phyloP scores from a whole-genome alignment of 2,888 invertebrate species.

The Gymnoscelis rufifasciata region DNA sequence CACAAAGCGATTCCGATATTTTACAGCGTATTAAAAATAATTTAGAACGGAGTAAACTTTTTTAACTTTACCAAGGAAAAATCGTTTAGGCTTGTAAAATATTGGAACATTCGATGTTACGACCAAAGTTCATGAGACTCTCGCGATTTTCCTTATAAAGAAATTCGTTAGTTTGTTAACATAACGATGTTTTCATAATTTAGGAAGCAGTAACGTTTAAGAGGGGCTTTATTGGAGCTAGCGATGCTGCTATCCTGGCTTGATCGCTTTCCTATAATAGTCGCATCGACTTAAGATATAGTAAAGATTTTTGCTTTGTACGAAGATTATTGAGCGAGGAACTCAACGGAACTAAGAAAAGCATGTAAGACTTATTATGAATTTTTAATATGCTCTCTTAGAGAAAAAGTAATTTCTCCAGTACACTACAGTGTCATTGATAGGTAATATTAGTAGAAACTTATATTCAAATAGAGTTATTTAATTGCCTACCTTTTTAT shows the following conservation, averaged over 20 bases:
- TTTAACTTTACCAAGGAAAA: constrained; percentile 33
- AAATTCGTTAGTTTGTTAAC: constrained; percentile 65
- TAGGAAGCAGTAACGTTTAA: constrained; percentile 68
- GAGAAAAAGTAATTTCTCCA: too few species aligned
- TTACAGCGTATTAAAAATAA: constrained; percentile 33
- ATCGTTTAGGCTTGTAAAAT: constrained; percentile 43
- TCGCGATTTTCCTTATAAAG: constrained; percentile 53
- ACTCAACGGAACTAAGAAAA: too few species aligned
- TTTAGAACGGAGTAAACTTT: constrained; percentile 34
- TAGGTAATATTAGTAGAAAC: too few species aligned
- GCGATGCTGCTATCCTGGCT: constrained; percentile 57
- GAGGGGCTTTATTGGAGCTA: constrained; percentile 58
- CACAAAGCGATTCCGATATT: constrained; percentile 27
- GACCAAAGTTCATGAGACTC: constrained; percentile 44
- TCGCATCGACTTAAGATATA: constrained; percentile 43
- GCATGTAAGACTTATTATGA: too few species aligned
- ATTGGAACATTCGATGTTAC: constrained; percentile 53
- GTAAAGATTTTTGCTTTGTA: too few species aligned
- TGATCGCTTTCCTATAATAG: constrained; percentile 54
- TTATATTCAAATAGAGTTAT: too few species aligned
- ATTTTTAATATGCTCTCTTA: too few species aligned
- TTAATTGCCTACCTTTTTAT: too few species aligned
- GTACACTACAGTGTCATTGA: too few species aligned
- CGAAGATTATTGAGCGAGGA: too few species aligned
- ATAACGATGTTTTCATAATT: constrained; percentile 67